These are phyloP conservation scores for Murina feae DNA, from an alignment of 2,113 vertebrate species.

Conservation along the genomic window DNA sequence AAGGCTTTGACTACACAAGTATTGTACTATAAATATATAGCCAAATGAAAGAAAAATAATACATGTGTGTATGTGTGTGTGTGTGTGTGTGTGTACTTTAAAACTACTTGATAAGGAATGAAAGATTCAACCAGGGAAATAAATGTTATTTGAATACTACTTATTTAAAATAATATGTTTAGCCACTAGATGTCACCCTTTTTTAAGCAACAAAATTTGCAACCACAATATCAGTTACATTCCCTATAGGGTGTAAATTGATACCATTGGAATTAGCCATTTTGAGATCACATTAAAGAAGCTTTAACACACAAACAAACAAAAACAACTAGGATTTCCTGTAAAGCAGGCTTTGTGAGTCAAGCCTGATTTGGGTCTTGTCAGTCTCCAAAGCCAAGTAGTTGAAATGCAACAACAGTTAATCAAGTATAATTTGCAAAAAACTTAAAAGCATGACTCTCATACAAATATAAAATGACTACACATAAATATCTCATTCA, in stretches of 20 bases:
- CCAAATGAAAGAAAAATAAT: background rate
- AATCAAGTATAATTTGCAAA: background rate
- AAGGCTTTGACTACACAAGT: background rate
- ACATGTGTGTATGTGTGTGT: background rate
- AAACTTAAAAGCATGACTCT: background rate
- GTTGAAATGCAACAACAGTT: background rate
- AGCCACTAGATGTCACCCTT: conserved; percentile 84
- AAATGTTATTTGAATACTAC: background rate
- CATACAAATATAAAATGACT: background rate
- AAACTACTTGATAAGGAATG: background rate
- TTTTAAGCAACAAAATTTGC: conserved; percentile 66
- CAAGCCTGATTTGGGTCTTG: background rate
- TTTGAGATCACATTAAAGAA: background rate
- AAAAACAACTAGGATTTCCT: background rate
- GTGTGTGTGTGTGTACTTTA: background rate
- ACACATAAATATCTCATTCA: background rate
- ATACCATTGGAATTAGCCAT: background rate
- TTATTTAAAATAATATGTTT: conserved; percentile 53
- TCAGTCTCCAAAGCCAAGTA: background rate
- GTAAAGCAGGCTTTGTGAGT: background rate
- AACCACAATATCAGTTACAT: conserved; percentile 65
- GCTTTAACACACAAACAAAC: background rate
- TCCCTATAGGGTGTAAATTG: conserved; percentile 40
- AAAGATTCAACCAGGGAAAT: background rate
- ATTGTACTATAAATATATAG: background rate